Conservation (phyloP, 53 echinoderm and acorn worm species). For the Pentamera pediparva region DNA sequence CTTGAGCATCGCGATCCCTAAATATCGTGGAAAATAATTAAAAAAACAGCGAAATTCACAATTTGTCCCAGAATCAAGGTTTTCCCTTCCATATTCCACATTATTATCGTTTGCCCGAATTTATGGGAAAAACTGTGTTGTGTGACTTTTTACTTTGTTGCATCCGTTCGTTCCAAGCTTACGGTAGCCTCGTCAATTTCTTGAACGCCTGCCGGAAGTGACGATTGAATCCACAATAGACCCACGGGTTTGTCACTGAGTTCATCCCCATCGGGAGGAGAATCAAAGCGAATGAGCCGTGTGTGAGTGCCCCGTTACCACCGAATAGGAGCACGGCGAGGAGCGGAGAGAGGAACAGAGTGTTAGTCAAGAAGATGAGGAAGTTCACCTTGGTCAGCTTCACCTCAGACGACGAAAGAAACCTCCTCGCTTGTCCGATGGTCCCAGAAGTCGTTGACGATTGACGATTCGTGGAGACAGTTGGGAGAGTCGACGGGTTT, state of each 20-base stretch:
- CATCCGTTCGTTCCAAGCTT: too few relatives aligned
- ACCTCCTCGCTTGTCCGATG: not conserved
- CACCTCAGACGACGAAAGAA: constrained; percentile 17
- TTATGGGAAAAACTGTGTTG: too few relatives aligned
- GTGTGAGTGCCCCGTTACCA: constrained; percentile 3
- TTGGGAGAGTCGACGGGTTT: not conserved
- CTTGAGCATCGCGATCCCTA: too few relatives aligned
- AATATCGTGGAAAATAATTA: too few relatives aligned
- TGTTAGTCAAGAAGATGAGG: constrained; percentile 13
- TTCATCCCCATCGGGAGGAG: constrained; percentile 19
- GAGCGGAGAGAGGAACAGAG: not conserved
- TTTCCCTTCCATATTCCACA: too few relatives aligned
- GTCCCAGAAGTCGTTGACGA: not conserved
- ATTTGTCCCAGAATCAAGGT: too few relatives aligned
- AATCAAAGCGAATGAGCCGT: not conserved
- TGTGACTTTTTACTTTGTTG: too few relatives aligned
- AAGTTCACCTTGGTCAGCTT: constrained; percentile 26
- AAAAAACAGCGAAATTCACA: too few relatives aligned
- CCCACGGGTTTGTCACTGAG: constrained; percentile 19
- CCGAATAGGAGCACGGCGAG: not conserved
- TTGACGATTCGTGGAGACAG: not conserved
- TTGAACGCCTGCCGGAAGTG: constrained; percentile 25
- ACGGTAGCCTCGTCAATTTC: too few relatives aligned
- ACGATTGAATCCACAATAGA: constrained; percentile 23
- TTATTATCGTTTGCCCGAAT: too few relatives aligned